Conservation (phyloP, 2,888 invertebrate genomes). For the Conops quadrifasciatus region DNA sequence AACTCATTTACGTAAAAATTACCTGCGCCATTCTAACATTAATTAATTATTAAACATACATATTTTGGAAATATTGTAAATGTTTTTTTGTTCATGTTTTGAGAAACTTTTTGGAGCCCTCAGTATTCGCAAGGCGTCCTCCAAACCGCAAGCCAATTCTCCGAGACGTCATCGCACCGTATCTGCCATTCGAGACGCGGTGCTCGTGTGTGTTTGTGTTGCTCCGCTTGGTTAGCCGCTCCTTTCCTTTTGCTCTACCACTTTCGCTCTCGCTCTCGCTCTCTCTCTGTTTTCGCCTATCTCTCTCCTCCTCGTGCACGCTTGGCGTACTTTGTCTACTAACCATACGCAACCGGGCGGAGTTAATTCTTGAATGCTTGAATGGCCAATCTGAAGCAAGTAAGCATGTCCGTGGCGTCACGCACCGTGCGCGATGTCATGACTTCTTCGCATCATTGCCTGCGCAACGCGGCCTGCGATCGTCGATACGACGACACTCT, state of each 20-base stretch:
- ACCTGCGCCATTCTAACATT: no score
- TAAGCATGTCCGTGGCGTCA: slow-evolving; percentile 63
- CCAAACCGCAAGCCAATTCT: not conserved
- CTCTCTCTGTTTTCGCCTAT: not conserved
- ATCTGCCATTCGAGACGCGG: slow-evolving; percentile 8
- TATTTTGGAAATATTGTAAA: not conserved
- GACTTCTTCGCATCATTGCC: slow-evolving; percentile 54
- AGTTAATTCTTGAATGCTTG: slow-evolving; percentile 64
- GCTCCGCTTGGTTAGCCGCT: slow-evolving; percentile 35
- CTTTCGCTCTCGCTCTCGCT: not conserved
- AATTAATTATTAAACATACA: no score
- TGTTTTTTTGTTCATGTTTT: not conserved
- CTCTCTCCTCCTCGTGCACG: slow-evolving; percentile 38
- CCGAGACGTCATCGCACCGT: not conserved
- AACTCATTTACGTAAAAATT: no score
- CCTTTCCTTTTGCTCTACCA: not conserved
- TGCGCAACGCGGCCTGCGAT: slow-evolving; percentile 29
- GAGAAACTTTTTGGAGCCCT: no score
- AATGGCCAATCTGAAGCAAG: slow-evolving; percentile 66
- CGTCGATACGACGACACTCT: slow-evolving; percentile 43
- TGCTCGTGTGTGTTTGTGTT: slow-evolving; percentile 4
- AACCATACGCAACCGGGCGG: slow-evolving; percentile 62
- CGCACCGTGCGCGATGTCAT: slow-evolving; percentile 58
- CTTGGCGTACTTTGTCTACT: slow-evolving; percentile 46
- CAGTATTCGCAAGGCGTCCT: no score